phyloP scores from a whole-genome alignment of 1,140 invertebrate species.

The Anastatus disparis region DNA sequence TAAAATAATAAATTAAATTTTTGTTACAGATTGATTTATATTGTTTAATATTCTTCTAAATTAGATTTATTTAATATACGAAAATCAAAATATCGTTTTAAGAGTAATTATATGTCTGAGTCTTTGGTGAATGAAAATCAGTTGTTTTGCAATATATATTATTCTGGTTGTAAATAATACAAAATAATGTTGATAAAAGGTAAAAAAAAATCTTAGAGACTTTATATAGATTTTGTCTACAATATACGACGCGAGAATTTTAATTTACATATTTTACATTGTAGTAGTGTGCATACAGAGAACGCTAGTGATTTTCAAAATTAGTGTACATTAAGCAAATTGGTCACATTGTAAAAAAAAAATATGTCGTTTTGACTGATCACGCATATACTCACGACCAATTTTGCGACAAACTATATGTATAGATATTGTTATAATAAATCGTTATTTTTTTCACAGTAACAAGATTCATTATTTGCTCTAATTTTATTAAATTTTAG shows the following conservation, averaged over 20 bases:
- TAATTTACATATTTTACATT: not conserved
- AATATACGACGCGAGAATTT: not conserved
- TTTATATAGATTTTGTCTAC: not conserved
- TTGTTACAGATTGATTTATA: too few species aligned
- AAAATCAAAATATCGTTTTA: slow-evolving; percentile 6
- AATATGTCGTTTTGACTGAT: slow-evolving; percentile 1
- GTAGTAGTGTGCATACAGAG: not conserved
- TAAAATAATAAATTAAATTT: too few species aligned
- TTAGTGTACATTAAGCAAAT: not conserved
- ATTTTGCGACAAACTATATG: slow-evolving; percentile 29
- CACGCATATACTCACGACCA: slow-evolving; percentile 13
- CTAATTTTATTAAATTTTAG: not conserved
- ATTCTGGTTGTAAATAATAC: not conserved
- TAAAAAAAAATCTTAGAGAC: not conserved
- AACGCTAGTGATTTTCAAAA: slow-evolving; percentile 14
- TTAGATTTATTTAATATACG: too few species aligned
- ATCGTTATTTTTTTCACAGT: slow-evolving; percentile 52
- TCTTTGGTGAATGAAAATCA: not conserved
- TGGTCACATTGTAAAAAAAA: not conserved
- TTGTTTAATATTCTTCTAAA: too few species aligned
- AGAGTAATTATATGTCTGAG: not conserved
- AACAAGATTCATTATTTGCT: not conserved
- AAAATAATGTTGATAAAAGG: not conserved
- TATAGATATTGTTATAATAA: slow-evolving; percentile 54
- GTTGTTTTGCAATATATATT: not conserved